A percentile compares a stretch with the other conserved stretches of the same genome.
Evolutionary conservation across 2,888 invertebrate genomes (phyloP).

Genomic region (Campoplex capitator): DNA sequence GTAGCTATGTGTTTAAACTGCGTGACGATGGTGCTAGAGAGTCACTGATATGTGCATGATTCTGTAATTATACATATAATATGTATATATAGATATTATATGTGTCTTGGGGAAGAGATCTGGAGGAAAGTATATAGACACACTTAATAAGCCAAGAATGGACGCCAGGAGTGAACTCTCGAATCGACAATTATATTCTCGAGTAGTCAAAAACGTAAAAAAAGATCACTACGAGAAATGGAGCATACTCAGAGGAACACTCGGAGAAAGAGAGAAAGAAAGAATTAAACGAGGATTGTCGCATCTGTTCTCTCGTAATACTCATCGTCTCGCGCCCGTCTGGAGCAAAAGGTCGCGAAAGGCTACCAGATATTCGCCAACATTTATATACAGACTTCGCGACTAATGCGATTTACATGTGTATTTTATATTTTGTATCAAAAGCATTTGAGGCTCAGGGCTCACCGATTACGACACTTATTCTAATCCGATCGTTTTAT

Average conservation of each 20-base stretch:
- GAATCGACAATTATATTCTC: conserved; percentile 63
- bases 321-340: conserved; percentile 58
- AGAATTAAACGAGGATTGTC: conserved; percentile 49
- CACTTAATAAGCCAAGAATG: conserved; percentile 55
- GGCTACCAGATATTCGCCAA: conserved; percentile 31
- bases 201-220: conserved; percentile 35
- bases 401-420: conserved; percentile 15
- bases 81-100: neutral
- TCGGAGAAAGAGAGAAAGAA: conserved; percentile 1
- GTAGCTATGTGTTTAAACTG: conserved; percentile 34
- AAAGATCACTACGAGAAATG: neutral
- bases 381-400: conserved; percentile 3
- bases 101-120: neutral
- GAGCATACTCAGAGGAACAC: neutral
- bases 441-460: neutral
- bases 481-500: neutral
- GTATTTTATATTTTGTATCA: neutral
- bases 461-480: neutral
- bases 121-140: conserved; percentile 23
- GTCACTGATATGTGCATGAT: conserved; percentile 34
- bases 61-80: conserved; percentile 33
- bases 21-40: conserved; percentile 27
- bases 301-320: conserved; percentile 58
- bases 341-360: conserved; percentile 63
- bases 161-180: conserved; percentile 30